Conservation (phyloP, 2,888 invertebrate genomes). For the Trichopoda pennipes region DNA sequence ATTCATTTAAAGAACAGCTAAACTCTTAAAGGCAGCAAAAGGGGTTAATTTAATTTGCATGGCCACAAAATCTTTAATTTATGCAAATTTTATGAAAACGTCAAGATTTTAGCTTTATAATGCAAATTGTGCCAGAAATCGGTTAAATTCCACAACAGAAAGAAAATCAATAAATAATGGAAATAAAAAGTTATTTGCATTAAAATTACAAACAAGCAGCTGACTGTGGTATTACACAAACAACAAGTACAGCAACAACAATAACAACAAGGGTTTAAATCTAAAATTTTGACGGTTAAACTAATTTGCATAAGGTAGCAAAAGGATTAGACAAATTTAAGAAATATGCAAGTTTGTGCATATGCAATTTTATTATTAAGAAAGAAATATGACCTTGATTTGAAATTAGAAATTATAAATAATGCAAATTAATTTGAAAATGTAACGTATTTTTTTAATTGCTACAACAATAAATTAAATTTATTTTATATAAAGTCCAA, state of each 20-base stretch:
- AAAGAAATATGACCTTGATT: conserved; percentile 38
- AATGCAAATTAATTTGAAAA: conserved; percentile 25
- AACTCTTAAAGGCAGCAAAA: background rate
- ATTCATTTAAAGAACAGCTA: background rate
- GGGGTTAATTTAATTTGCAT: conserved; percentile 25
- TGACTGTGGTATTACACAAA: conserved; percentile 3
- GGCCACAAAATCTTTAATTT: conserved; percentile 51
- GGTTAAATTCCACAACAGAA: conserved; percentile 14
- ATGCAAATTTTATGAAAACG: conserved; percentile 45
- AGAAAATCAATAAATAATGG: conserved; percentile 53
- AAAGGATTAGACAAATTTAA: conserved; percentile 35
- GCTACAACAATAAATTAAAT: background rate
- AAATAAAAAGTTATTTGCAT: conserved; percentile 30
- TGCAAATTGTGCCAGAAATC: conserved; percentile 51
- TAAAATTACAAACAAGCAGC: conserved; percentile 22
- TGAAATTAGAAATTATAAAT: background rate
- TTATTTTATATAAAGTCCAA: background rate
- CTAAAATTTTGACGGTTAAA: conserved; percentile 25
- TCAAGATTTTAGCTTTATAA: conserved; percentile 55
- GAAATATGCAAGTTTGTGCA: background rate
- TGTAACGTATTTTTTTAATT: conserved; percentile 38
- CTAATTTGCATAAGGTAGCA: conserved; percentile 64
- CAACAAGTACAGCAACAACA: background rate
- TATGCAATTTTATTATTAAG: conserved; percentile 1
- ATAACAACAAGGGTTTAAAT: conserved; percentile 20